Conservation (phyloP, 2,888 invertebrate species). For the Drosophila stalkeri region DNA sequence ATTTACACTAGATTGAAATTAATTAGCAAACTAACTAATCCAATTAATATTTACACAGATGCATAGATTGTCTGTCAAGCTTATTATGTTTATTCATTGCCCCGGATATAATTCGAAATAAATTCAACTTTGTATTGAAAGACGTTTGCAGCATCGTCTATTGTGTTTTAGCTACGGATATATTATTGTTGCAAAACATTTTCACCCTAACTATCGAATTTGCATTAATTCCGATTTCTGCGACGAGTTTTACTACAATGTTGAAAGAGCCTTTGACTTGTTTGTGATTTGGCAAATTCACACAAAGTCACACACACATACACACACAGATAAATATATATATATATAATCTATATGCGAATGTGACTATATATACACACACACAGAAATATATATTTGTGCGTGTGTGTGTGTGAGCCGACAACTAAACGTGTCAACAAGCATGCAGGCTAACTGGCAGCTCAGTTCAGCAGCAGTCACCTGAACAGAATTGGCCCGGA, state of each 20-base stretch:
- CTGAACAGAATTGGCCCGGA: conserved; percentile 54
- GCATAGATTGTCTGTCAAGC: not conserved
- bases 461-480: conserved; percentile 32
- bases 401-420: conserved; percentile 50
- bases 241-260: conserved; percentile 38
- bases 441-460: conserved; percentile 70
- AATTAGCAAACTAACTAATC: not conserved
- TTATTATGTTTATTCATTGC: not conserved
- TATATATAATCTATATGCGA: not conserved
- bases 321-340: too few species aligned
- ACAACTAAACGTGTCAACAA: conserved; percentile 78
- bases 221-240: conserved; percentile 52
- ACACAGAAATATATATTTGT: conserved; percentile 7
- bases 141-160: conserved; percentile 1
- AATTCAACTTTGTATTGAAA: not conserved
- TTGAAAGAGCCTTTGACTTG: conserved; percentile 68
- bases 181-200: conserved; percentile 50
- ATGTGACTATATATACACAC: conserved; percentile 1
- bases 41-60: not conserved
- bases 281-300: conserved; percentile 65
- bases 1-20: not conserved
- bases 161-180: conserved; percentile 14
- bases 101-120: not conserved
- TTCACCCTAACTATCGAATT: conserved; percentile 63
- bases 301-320: conserved; percentile 1